A percentile compares a stretch with the other conserved stretches of the same genome.
Conservation (phyloP, 2,113 vertebrate species). For the Arenaria interpres region DNA sequence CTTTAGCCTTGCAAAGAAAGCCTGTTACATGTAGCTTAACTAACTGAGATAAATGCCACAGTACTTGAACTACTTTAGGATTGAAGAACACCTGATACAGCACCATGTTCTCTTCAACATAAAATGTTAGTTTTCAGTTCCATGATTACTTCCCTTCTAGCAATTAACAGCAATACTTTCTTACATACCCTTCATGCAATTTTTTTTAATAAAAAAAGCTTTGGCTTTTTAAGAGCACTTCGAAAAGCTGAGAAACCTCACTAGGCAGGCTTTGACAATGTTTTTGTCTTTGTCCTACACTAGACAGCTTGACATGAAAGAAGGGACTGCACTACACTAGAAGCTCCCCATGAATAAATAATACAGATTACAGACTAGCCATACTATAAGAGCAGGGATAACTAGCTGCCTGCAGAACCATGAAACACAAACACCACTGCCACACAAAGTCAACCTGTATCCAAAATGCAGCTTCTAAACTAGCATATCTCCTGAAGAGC, state of each 20-base stretch:
- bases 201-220: neutral
- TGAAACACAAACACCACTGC: neutral
- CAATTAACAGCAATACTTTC: neutral
- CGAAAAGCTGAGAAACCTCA: neutral
- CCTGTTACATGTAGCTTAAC: neutral
- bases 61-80: neutral
- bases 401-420: neutral
- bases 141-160: neutral
- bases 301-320: neutral
- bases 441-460: neutral
- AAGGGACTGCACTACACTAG: neutral
- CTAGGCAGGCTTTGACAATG: neutral
- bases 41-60: neutral
- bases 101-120: neutral
- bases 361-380: neutral
- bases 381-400: neutral
- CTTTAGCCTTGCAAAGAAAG: neutral
- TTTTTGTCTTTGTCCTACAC: neutral
- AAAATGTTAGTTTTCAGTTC: neutral
- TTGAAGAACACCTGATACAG: neutral
- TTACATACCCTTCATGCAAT: neutral
- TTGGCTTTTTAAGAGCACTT: neutral
- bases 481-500: neutral
- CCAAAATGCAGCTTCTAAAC: neutral
- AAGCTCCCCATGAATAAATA: neutral